Evolutionary conservation across 64 coral and sea anemone species (phyloP).

Genomic region (Cladopsammia gracilis): DNA sequence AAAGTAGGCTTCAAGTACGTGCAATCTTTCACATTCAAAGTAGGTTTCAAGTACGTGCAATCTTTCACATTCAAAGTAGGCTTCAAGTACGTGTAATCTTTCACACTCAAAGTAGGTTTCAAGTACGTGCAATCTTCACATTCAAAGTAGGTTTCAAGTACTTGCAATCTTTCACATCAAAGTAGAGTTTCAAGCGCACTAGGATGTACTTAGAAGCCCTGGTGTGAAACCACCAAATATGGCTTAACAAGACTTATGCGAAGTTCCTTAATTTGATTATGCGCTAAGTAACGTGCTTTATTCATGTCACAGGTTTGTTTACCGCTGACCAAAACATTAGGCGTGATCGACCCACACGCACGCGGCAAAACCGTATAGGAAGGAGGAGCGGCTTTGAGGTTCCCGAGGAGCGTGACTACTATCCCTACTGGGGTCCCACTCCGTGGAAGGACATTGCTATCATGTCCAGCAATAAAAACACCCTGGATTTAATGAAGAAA

Average conservation of each 20-base stretch:
- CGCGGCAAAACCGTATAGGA: constrained; percentile 57
- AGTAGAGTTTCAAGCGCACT: no score
- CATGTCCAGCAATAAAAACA: not conserved
- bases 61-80: no score
- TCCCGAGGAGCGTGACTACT: constrained; percentile 74
- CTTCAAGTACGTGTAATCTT: no score
- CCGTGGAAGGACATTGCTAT: constrained; percentile 64
- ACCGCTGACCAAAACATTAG: constrained; percentile 24
- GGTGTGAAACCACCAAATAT: no score
- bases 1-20: no score
- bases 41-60: no score
- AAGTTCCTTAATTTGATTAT: not conserved
- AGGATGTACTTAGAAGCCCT: no score
- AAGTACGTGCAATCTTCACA: no score
- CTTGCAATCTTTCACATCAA: no score
- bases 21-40: no score
- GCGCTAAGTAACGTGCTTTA: not conserved
- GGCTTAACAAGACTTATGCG: not conserved
- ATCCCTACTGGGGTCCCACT: constrained; percentile 72
- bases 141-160: no score
- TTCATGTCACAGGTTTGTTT: not conserved
- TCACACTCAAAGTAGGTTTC: no score
- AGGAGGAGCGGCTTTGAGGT: constrained; percentile 62
- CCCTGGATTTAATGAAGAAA: not conserved
- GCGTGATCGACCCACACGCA: constrained; percentile 58